Evolutionary conservation across 1,140 invertebrate species (phyloP).

Genomic region (Cheumatopsyche charites): DNA sequence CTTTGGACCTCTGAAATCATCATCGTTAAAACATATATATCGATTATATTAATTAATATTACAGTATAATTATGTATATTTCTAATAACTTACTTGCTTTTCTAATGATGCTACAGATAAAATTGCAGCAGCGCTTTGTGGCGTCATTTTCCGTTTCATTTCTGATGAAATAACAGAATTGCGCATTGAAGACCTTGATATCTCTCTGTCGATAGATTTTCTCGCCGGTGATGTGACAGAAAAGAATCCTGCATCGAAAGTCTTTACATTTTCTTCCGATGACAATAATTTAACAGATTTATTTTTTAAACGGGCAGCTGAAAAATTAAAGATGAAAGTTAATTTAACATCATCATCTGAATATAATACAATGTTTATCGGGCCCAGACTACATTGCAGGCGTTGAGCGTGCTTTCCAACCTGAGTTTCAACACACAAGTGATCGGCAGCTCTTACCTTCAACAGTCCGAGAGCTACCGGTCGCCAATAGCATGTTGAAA

Average conservation of each 20-base stretch:
- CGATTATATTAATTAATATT: too few relatives aligned
- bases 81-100: neutral
- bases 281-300: neutral
- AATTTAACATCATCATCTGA: too few relatives aligned
- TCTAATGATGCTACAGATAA: constrained; percentile 8
- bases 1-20: constrained; percentile 1
- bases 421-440: too few relatives aligned
- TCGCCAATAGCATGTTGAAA: too few relatives aligned
- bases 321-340: constrained; percentile 14
- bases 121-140: constrained; percentile 5
- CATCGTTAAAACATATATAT: neutral
- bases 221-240: constrained; percentile 41
- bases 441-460: too few relatives aligned
- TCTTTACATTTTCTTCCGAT: constrained; percentile 4
- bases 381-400: too few relatives aligned
- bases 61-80: too few relatives aligned
- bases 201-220: constrained; percentile 4
- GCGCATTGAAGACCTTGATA: constrained; percentile 21
- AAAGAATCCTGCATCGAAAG: constrained; percentile 44
- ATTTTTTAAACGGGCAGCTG: constrained; percentile 42
- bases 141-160: constrained; percentile 37
- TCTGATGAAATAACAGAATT: constrained; percentile 39
- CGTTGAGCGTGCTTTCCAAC: too few relatives aligned
- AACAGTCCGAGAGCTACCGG: too few relatives aligned
- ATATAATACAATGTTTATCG: neutral